Percentiles rank a stretch among this genome's conserved stretches.
Evolutionary conservation across 2,888 invertebrate genomes (phyloP).

Genomic region (Lasioglossum oenotherae): DNA sequence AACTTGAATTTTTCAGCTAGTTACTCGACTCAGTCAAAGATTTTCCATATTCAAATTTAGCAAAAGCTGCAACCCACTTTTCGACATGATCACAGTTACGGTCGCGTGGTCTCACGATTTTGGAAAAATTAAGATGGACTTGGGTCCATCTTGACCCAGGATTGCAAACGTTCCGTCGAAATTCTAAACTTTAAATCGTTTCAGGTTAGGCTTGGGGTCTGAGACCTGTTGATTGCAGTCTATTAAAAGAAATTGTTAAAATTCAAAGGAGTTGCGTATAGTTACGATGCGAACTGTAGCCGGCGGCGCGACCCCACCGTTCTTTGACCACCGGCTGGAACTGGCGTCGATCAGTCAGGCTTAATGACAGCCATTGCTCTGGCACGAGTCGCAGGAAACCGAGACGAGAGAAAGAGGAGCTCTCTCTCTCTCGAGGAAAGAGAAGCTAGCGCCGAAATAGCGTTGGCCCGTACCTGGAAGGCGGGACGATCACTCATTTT

Average conservation of each 20-base stretch:
- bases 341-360: conserved; percentile 36
- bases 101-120: too few relatives aligned
- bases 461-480: conserved; percentile 62
- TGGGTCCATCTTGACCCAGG: too few relatives aligned
- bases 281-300: neutral
- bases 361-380: conserved; percentile 54
- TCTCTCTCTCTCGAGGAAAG: conserved; percentile 24
- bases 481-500: conserved; percentile 15
- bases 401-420: conserved; percentile 29
- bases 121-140: too few relatives aligned
- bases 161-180: too few relatives aligned
- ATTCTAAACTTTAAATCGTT: too few relatives aligned
- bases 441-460: conserved; percentile 58
- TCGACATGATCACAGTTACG: too few relatives aligned
- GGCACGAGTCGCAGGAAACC: conserved; percentile 37
- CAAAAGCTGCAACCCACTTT: too few relatives aligned
- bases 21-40: too few relatives aligned
- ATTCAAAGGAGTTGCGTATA: neutral
- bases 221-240: too few relatives aligned
- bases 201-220: too few relatives aligned
- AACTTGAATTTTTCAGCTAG: too few relatives aligned
- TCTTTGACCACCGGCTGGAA: neutral
- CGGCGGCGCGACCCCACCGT: conserved; percentile 37
- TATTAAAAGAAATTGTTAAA: neutral
- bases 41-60: too few relatives aligned